phyloP scores from a whole-genome alignment of 2,888 invertebrate genomes.

The Portevinia maculata region DNA sequence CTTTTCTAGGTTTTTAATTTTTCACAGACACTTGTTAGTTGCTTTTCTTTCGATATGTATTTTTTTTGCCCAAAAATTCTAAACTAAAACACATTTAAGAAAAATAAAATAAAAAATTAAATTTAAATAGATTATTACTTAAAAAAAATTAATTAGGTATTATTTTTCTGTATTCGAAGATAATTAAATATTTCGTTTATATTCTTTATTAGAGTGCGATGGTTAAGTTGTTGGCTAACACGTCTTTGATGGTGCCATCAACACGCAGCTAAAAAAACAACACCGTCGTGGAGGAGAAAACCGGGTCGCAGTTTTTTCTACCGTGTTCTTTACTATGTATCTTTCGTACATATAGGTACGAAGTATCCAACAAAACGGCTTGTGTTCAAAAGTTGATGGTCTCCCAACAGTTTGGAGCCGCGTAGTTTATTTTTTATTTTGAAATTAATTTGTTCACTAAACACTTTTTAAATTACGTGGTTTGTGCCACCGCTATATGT shows the following conservation, averaged over 20 bases:
- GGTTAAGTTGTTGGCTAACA: slow-evolving; percentile 21
- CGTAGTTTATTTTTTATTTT: no score
- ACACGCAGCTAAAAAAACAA: slow-evolving; percentile 25
- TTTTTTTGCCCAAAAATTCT: slow-evolving; percentile 54
- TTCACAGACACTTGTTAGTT: slow-evolving; percentile 66
- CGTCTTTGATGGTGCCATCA: slow-evolving; percentile 50
- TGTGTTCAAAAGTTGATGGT: slow-evolving; percentile 39
- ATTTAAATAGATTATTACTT: slow-evolving; percentile 1
- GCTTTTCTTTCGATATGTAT: slow-evolving; percentile 52
- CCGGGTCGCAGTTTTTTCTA: slow-evolving; percentile 70
- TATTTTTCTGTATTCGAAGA: slow-evolving; percentile 15
- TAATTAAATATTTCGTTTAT: slow-evolving; percentile 51
- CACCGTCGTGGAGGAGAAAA: slow-evolving; percentile 58
- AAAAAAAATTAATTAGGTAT: slow-evolving; percentile 5
- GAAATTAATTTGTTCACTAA: background rate
- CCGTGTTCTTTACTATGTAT: slow-evolving; percentile 40
- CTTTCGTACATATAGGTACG: slow-evolving; percentile 21
- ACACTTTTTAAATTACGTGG: background rate
- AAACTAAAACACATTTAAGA: slow-evolving; percentile 52
- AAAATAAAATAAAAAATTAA: slow-evolving; percentile 17
- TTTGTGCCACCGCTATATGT: slow-evolving; percentile 36
- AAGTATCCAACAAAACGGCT: slow-evolving; percentile 38
- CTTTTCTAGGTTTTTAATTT: slow-evolving; percentile 23
- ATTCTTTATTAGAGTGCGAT: slow-evolving; percentile 3
- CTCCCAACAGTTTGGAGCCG: no score